Evolutionary conservation across 2,797 vertebrate genomes (phyloP), one percentile per base, ranked within the genome.

Genomic region (Tragelaphus oryx): DNA sequence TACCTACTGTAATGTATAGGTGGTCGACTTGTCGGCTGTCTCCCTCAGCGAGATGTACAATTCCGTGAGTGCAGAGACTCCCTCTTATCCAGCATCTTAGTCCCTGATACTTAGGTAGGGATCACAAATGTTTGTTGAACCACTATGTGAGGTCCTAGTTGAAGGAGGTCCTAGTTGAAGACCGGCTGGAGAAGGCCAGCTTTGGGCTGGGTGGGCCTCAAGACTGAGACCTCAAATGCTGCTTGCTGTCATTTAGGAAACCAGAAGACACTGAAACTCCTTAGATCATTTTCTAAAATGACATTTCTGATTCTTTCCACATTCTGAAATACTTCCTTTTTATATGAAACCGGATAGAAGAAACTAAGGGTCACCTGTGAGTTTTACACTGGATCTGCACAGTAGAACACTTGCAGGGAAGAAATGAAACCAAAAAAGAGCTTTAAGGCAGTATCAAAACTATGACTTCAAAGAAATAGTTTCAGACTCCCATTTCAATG

Each of bases 351-450:
- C 18, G 74, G 37, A 41, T 8, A 74, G 76, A 89, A 17, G n/a
- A 60, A n/a, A 33, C 50, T 57, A 44, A 24, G 44, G 41, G 74
- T 41, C 30, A 6, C 33, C n/a, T 18, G 4, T 62, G 30, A 37
- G 50, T 18, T 62, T 71, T 84, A 59, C 18, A 68, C 2, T 16
- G 54, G 50, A 91, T 96, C 78, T 97, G 85, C 12, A 75, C 59
- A 95, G 20, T 10, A 92, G 87, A 96, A 91, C 26, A 81, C 17
- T 60, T 83, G 41, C 78, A 79, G 89, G 95, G 68, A 81, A 4
- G 78, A 97, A 97, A 0, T 20, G 18, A 71, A 97, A 79, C 20
- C 52, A 48, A 84, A 97, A 91, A 84, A 44, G n/a, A 87, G 87
- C n/a, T 37, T n/a, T 8, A 74, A 87, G 11, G 93, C 57, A 41